Base-by-base conservation (phyloP, 2,888 invertebrate species). In the Eupsilia transversa region DNA sequence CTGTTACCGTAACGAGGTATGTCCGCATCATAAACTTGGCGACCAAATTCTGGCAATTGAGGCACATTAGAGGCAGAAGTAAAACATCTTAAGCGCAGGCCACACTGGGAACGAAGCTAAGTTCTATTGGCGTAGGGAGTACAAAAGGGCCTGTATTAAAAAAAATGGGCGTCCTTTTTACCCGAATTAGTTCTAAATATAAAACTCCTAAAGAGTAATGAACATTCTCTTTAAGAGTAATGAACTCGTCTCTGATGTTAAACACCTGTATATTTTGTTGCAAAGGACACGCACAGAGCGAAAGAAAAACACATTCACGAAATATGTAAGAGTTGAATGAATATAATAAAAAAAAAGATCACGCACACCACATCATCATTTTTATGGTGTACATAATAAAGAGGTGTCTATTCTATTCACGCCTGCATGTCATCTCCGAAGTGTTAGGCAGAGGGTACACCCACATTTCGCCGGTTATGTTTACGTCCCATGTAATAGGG, bases 1-100 rank as follows among this genome's bases (percentile, higher is more conserved):
- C 65, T 64, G 60, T 61, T 57, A 82, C 49, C 43, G 80, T 67
- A 64, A 83, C 69, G 43, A 72, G 66, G 69, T 52, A 79, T 83
- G 74, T 79, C 79, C 57, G 68, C 79, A 79, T 59, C 70, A 54
- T 59, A 57, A 49, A 59, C 59, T 64, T 83, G 60, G 70, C 66
- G 56, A 30, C 27, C 46, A 49, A 14, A 46, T 66, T 67, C 52
- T 72, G 59, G 43, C 72, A 60, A 64, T 46, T 64, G 59, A 61
- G 30, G 20, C 43, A 52, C 35, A 14, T 33, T 59, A 52, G 49
- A 59, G n/a, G 17, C 46, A 33, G 33, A 54, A 56, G 27, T 54
- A 14, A 56, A 71, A 66, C 38, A 57, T 61, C 27, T 57, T 27
- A 41, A 41, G 43, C 43, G 17, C 14, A 43, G 17, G 43, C 1